Conservation (phyloP, 2,888 invertebrate genomes). For the Creontiades dilutus region DNA sequence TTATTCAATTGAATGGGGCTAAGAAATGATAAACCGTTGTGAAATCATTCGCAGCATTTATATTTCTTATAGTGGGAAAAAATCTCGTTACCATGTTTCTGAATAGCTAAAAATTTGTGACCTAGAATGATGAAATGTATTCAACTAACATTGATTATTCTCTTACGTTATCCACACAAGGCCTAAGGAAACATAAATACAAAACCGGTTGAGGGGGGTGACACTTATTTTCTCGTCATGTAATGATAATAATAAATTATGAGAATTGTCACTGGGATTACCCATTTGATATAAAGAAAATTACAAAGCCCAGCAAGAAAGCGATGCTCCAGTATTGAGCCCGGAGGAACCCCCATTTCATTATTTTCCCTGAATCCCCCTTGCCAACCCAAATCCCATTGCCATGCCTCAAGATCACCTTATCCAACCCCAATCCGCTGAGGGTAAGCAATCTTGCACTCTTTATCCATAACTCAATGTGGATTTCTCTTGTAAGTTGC, state of each 20-base stretch:
- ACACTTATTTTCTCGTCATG: too few relatives aligned
- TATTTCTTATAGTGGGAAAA: too few relatives aligned
- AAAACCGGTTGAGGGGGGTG: too few relatives aligned
- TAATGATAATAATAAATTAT: neutral
- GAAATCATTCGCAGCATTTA: too few relatives aligned
- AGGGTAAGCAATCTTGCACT: constrained; percentile 42
- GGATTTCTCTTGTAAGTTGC: constrained; percentile 21
- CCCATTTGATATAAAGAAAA: constrained; percentile 24
- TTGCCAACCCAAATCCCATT: constrained; percentile 36
- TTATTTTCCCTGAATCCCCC: constrained; percentile 36
- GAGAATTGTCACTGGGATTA: neutral
- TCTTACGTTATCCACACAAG: too few relatives aligned
- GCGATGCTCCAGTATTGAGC: constrained; percentile 1
- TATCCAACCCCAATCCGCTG: constrained; percentile 29
- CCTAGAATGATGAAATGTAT: too few relatives aligned
- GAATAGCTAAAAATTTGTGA: too few relatives aligned
- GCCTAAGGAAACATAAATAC: too few relatives aligned
- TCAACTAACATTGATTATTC: too few relatives aligned
- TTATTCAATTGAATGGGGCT: too few relatives aligned
- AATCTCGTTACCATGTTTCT: too few relatives aligned
- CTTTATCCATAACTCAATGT: constrained; percentile 11
- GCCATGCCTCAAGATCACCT: constrained; percentile 35
- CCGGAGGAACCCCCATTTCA: constrained; percentile 28
- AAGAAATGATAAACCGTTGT: too few relatives aligned
- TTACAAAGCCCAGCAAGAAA: constrained; percentile 14